Conservation (phyloP, 2,888 invertebrate genomes). For the Hyles lineata region DNA sequence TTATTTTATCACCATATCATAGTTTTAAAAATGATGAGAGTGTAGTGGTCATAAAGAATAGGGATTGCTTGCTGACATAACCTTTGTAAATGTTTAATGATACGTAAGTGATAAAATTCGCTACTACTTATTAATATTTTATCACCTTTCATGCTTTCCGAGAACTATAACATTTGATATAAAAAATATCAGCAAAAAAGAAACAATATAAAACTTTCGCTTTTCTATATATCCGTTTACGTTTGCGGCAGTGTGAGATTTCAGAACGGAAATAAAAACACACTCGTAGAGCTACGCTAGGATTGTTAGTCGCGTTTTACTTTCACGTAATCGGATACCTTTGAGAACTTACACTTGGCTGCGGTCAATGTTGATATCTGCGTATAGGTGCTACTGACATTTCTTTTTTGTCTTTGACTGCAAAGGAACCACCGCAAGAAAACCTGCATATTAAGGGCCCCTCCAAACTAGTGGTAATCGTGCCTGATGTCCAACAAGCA, state of each 20-base stretch:
- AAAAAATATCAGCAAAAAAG: conserved; percentile 3
- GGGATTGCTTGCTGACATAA: no score
- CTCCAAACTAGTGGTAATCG: no score
- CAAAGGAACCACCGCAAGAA: no score
- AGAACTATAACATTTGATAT: background rate
- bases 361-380: conserved; percentile 42
- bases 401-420: background rate
- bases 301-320: conserved; percentile 45
- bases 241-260: conserved; percentile 26
- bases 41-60: no score
- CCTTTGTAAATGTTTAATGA: no score
- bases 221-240: conserved; percentile 36
- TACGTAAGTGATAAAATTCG: no score
- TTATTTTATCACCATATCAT: no score
- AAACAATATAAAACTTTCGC: conserved; percentile 40
- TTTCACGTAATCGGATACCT: conserved; percentile 53
- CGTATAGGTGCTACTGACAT: background rate
- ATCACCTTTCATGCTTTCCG: background rate
- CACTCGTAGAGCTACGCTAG: conserved; percentile 49
- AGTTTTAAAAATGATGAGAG: no score
- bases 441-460: no score
- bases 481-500: no score
- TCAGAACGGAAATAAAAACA: conserved; percentile 31
- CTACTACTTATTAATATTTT: background rate
- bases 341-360: conserved; percentile 48